These are phyloP conservation scores for Scaptomyza caliginosa DNA, from an alignment of 2,888 invertebrate species.

Conservation along the genomic window DNA sequence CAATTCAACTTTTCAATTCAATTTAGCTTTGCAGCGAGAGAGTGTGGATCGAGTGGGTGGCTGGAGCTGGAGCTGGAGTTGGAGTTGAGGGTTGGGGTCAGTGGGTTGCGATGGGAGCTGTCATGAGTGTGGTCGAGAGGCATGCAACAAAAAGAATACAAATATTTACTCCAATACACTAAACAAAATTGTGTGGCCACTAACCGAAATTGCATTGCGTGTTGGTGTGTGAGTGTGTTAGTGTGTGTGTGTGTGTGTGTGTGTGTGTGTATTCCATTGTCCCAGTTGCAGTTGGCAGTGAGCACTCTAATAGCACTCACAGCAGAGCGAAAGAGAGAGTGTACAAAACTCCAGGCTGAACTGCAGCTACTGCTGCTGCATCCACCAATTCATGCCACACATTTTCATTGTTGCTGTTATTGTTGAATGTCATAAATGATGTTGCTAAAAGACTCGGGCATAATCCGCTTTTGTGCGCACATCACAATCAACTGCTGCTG, in stretches of 20 bases:
- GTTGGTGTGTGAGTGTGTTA: conserved; percentile 17
- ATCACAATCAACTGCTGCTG: conserved; percentile 72
- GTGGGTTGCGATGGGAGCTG: background rate
- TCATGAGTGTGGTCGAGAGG: conserved; percentile 9
- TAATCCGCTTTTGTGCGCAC: conserved; percentile 80
- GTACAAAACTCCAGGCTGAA: background rate
- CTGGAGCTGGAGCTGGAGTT: too few relatives aligned
- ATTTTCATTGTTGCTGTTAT: conserved; percentile 48
- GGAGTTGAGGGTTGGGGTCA: background rate
- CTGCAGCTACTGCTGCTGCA: background rate
- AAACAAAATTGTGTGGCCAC: conserved; percentile 76
- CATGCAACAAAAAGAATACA: conserved; percentile 42
- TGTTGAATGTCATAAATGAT: conserved; percentile 76
- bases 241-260: background rate
- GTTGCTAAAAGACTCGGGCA: conserved; percentile 72
- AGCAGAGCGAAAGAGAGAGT: background rate
- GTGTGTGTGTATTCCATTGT: conserved; percentile 5
- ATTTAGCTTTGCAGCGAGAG: conserved; percentile 21
- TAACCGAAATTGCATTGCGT: conserved; percentile 73
- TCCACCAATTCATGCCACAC: background rate
- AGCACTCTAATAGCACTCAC: conserved; percentile 26
- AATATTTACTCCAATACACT: conserved; percentile 65
- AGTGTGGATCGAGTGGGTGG: background rate
- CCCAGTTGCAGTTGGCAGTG: conserved; percentile 36
- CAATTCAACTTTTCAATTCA: conserved; percentile 59